Conservation (phyloP, 2,888 invertebrate genomes). For the Nephrotoma flavescens region DNA sequence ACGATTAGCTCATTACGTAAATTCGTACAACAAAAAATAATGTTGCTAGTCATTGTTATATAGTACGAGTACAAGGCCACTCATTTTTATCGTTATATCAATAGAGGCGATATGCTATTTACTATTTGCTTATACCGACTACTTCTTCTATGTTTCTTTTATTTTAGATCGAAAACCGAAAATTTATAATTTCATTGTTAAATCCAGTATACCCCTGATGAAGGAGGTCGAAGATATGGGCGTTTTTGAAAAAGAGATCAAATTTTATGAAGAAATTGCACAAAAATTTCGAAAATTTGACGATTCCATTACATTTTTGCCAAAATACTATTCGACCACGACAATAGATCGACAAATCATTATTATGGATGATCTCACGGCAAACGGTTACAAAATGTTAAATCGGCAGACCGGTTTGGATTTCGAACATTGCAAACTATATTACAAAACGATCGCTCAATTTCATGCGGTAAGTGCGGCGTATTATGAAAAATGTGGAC, state of each 20-base stretch:
- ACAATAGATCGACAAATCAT: slow-evolving; percentile 20
- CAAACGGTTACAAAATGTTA: slow-evolving; percentile 22
- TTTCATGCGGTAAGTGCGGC: background rate
- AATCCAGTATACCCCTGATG: background rate
- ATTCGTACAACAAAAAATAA: background rate
- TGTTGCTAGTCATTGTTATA: background rate
- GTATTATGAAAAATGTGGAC: background rate
- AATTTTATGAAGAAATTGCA: background rate
- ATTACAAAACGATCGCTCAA: no score
- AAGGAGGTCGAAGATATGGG: background rate
- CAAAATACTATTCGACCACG: background rate
- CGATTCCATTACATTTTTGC: background rate
- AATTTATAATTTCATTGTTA: background rate
- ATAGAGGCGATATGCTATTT: background rate
- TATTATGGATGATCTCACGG: slow-evolving; percentile 25
- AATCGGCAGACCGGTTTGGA: slow-evolving; percentile 23
- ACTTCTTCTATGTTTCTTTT: background rate
- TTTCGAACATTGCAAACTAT: slow-evolving; percentile 21
- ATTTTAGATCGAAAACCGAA: background rate
- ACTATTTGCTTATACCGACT: background rate
- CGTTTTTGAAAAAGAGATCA: background rate
- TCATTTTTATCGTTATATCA: background rate
- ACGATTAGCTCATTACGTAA: no score
- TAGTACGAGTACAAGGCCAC: background rate
- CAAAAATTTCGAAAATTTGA: background rate